Evolutionary conservation across 2,797 vertebrate species (phyloP).

Genomic region (Hafferia zeledoni): DNA sequence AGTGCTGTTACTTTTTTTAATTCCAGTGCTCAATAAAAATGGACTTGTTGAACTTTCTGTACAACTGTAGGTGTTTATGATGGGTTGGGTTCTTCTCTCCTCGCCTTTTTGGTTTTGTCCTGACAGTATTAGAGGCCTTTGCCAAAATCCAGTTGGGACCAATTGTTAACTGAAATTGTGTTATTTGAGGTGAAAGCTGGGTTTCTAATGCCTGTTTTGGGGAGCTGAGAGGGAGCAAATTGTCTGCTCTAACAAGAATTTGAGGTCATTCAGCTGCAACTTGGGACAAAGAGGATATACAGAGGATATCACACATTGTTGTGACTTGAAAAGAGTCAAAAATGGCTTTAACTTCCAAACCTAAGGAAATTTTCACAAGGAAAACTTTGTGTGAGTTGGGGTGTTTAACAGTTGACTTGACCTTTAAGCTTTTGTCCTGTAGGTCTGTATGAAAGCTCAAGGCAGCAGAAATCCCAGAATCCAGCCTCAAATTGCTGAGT

Average conservation of each 20-base stretch:
- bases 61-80: neutral
- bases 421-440: neutral
- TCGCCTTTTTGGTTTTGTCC: neutral
- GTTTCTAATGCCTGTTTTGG: neutral
- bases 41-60: neutral
- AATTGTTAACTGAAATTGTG: neutral
- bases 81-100: rapidly evolving
- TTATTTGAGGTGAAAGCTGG: neutral
- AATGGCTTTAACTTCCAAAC: neutral
- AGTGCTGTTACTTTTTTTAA: slow-evolving; percentile 56
- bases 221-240: neutral
- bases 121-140: neutral
- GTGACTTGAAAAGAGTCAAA: neutral
- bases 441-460: neutral
- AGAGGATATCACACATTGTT: neutral
- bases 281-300: neutral
- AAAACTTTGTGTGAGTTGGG: neutral
- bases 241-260: neutral
- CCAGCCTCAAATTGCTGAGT: neutral
- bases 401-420: neutral
- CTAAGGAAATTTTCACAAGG: neutral
- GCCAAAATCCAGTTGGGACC: neutral
- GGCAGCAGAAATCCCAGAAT: neutral
- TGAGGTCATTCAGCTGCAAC: neutral
- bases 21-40: slow-evolving; percentile 48